Percentiles rank a stretch among this genome's conserved stretches.
Evolutionary conservation across 1,140 invertebrate species (phyloP).

Genomic region (Drosophila watanabei): DNA sequence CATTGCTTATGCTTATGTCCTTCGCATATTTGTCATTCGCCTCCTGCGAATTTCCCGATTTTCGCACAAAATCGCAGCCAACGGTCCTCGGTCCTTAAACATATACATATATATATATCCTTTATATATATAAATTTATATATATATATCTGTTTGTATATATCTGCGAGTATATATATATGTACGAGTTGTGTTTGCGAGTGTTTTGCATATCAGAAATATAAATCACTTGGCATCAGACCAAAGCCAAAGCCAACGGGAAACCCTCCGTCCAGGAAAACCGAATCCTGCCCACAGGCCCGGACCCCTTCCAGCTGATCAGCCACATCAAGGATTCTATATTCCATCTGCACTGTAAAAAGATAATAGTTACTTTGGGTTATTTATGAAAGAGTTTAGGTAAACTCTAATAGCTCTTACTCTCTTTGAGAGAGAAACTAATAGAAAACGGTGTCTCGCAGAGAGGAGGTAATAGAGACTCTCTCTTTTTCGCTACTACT

Average conservation of each 20-base stretch:
- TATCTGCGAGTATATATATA: slow-evolving; percentile 2
- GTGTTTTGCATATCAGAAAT: slow-evolving; percentile 83
- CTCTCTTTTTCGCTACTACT: background rate
- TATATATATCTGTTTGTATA: slow-evolving; percentile 7
- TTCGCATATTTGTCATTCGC: slow-evolving; percentile 82
- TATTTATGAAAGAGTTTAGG: background rate
- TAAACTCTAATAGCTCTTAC: no score
- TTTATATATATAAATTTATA: slow-evolving; percentile 2
- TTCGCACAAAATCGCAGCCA: slow-evolving; percentile 64
- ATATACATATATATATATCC: background rate
- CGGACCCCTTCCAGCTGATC: slow-evolving; percentile 26
- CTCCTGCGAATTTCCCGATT: slow-evolving; percentile 76
- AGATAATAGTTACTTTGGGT: background rate
- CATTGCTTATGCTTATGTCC: slow-evolving; percentile 83
- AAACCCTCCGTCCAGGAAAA: slow-evolving; percentile 43
- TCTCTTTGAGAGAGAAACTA: background rate
- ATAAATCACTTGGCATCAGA: slow-evolving; percentile 82
- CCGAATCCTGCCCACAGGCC: slow-evolving; percentile 20
- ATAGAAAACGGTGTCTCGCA: background rate
- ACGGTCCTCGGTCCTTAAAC: slow-evolving; percentile 20
- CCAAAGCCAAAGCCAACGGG: slow-evolving; percentile 63
- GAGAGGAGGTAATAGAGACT: background rate
- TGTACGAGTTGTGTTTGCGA: slow-evolving; percentile 64
- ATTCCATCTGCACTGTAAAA: slow-evolving; percentile 1
- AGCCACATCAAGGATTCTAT: slow-evolving; percentile 28